A percentile compares a stretch with the other conserved stretches of the same genome.
Evolutionary conservation across 30 jellyfish, hydroid and myxozoan species (phyloP).

Genomic region (Chrysaora quinquecirrha): DNA sequence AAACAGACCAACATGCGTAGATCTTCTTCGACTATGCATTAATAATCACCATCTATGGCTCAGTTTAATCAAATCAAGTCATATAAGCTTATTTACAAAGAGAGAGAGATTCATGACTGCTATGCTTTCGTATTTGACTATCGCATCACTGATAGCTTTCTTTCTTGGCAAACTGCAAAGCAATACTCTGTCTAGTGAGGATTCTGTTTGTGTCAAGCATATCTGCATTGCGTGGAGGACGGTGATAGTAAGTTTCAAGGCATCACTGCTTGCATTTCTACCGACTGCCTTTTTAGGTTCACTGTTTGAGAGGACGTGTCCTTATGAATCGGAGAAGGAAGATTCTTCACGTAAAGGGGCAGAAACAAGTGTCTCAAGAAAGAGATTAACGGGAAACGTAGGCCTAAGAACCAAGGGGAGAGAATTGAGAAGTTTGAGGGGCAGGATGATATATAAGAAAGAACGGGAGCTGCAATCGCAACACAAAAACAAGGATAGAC

Average conservation of each 20-base stretch:
- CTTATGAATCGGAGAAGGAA: not conserved
- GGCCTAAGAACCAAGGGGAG: not conserved
- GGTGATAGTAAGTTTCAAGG: not conserved
- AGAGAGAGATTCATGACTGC: conserved; percentile 5
- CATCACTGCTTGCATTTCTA: not conserved
- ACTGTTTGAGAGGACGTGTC: not conserved
- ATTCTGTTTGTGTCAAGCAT: not conserved
- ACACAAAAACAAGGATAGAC: too few relatives aligned
- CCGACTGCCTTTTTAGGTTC: not conserved
- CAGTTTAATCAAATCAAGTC: conserved; percentile 23
- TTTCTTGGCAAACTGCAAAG: not conserved
- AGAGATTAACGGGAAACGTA: not conserved
- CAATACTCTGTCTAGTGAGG: too few relatives aligned
- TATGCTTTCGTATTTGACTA: conserved; percentile 2
- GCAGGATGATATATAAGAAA: not conserved
- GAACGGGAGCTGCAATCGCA: too few relatives aligned
- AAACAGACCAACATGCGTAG: too few relatives aligned
- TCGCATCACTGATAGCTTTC: not conserved
- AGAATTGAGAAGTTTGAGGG: not conserved
- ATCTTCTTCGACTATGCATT: not conserved
- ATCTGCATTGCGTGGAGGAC: not conserved
- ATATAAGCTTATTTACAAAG: conserved; percentile 26
- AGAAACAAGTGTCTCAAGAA: not conserved
- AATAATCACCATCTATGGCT: conserved; percentile 40
- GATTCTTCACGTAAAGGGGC: not conserved